A percentile compares a stretch with the other conserved stretches of the same genome.
Conservation (phyloP, 2,797 vertebrate species). For the Rachycentron canadum region DNA sequence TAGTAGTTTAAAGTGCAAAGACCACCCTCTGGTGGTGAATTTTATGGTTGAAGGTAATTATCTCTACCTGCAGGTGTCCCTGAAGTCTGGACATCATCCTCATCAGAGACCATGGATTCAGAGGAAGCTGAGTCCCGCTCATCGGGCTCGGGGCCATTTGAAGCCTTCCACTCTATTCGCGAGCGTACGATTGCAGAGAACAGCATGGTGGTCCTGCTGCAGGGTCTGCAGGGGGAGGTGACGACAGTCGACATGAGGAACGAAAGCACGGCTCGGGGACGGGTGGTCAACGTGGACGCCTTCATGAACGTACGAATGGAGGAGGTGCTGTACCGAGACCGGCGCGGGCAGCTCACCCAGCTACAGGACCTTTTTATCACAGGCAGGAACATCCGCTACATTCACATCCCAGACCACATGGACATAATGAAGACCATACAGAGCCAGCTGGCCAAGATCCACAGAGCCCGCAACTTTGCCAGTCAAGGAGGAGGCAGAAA, state of each 20-base stretch:
- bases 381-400: conserved; percentile 93
- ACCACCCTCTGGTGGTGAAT: neutral
- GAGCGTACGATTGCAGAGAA: conserved; percentile 96
- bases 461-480: conserved; percentile 90
- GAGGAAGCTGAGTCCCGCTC: neutral
- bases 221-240: conserved; percentile 90
- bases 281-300: conserved; percentile 92
- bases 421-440: conserved; percentile 91
- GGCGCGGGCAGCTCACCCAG: conserved; percentile 77
- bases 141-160: conserved; percentile 46
- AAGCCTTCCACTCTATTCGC: conserved; percentile 89
- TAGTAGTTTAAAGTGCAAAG: no score
- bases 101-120: conserved; percentile 53
- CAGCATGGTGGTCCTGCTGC: conserved; percentile 94
- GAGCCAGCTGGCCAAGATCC: conserved; percentile 90
- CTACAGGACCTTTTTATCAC: conserved; percentile 93
- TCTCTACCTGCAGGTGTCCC: conserved; percentile 20
- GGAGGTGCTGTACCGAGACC: conserved; percentile 88
- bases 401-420: conserved; percentile 94
- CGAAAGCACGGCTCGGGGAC: conserved; percentile 90
- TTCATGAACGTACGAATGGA: conserved; percentile 96
- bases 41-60: neutral
- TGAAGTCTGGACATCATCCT: neutral
- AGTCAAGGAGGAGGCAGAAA: conserved; percentile 86
- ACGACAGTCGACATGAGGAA: conserved; percentile 95